These are phyloP conservation scores for Cephus nigrinus DNA, from an alignment of 2,888 invertebrate genomes.

Conservation along the genomic window DNA sequence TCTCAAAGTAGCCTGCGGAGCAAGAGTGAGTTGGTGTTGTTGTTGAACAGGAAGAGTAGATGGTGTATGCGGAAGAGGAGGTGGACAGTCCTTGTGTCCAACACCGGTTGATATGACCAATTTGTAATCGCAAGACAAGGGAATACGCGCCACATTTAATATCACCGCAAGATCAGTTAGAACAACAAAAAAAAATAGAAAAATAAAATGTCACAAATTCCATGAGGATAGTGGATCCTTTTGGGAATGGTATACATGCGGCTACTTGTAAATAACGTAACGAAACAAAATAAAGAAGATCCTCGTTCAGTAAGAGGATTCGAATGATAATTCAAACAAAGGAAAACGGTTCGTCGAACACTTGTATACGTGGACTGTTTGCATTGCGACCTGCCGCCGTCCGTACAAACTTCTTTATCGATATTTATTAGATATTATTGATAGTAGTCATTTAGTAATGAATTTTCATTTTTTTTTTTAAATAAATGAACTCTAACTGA, in stretches of 20 bases:
- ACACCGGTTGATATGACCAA: constrained; percentile 57
- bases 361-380: not conserved
- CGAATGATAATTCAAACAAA: not conserved
- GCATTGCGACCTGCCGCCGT: not conserved
- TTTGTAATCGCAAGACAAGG: constrained; percentile 58
- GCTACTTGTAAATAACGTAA: not conserved
- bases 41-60: constrained; percentile 65
- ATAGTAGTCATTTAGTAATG: not conserved
- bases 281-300: not conserved
- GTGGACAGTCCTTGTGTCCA: constrained; percentile 74
- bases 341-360: not conserved
- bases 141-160: constrained; percentile 60
- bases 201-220: not conserved
- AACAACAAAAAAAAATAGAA: not conserved
- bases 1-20: constrained; percentile 97
- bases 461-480: not conserved
- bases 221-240: not conserved
- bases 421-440: not conserved
- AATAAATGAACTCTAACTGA: constrained; percentile 33
- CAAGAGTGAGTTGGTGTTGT: constrained; percentile 67
- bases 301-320: not conserved
- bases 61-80: constrained; percentile 77
- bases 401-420: not conserved
- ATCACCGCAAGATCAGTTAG: constrained; percentile 61
- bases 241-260: not conserved